A percentile compares a stretch with the other conserved stretches of the same genome.
Conservation (phyloP, 2,888 invertebrate genomes). For the Lithophane socia region DNA sequence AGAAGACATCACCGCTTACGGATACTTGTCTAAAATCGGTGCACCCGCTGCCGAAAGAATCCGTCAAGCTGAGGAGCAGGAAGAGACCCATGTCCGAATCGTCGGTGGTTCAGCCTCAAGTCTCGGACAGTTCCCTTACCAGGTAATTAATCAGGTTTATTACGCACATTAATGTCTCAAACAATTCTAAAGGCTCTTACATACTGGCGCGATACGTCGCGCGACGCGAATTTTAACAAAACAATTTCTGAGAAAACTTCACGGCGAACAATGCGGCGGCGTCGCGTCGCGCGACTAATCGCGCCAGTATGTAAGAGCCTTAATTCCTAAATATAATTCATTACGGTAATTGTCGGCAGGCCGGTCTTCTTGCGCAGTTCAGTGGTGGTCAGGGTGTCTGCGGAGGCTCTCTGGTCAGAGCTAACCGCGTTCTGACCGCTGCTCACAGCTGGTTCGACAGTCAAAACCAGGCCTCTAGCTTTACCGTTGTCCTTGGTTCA, state of each 20-base stretch:
- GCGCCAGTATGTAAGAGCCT: too few species aligned
- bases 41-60: conserved; percentile 63
- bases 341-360: conserved; percentile 33
- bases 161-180: background rate
- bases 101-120: conserved; percentile 61
- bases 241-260: too few species aligned
- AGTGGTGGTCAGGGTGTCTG: conserved; percentile 69
- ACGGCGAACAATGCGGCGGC: too few species aligned
- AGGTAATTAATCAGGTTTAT: conserved; percentile 53
- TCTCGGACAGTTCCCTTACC: conserved; percentile 65
- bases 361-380: conserved; percentile 49
- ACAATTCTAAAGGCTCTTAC: too few species aligned
- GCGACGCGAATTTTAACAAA: too few species aligned
- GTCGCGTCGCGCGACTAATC: too few species aligned
- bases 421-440: conserved; percentile 74
- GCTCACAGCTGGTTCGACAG: conserved; percentile 84
- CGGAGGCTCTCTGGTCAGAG: conserved; percentile 74
- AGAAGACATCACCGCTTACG: conserved; percentile 62
- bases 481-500: conserved; percentile 77
- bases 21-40: conserved; percentile 63
- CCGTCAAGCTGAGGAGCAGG: conserved; percentile 56
- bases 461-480: conserved; percentile 70
- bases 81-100: conserved; percentile 54
- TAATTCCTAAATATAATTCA: background rate
- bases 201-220: too few species aligned